phyloP scores from a whole-genome alignment of 2,797 vertebrate species.

The Hozukius guyotensis region DNA sequence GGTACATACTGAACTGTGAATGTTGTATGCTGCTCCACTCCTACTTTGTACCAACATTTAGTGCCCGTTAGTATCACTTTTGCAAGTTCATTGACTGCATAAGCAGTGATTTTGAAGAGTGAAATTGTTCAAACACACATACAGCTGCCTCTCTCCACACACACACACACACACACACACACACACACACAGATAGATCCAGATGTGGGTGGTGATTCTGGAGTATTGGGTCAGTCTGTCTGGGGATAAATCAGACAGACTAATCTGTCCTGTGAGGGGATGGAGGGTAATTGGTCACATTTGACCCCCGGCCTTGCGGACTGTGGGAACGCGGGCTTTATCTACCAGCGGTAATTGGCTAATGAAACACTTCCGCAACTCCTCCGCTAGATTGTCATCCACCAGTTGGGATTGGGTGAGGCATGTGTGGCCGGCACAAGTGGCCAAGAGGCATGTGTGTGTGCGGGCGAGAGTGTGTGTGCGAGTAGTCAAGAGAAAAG shows the following conservation, averaged over 20 bases:
- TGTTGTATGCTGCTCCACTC: background rate
- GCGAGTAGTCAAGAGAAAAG: slow-evolving; percentile 69
- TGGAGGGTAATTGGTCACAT: slow-evolving; percentile 84
- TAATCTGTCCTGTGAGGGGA: slow-evolving; percentile 79
- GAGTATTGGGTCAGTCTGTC: slow-evolving; percentile 73
- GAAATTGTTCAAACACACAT: slow-evolving; percentile 1
- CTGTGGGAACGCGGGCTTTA: slow-evolving; percentile 84
- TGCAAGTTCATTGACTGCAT: background rate
- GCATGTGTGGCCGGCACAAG: slow-evolving; percentile 54
- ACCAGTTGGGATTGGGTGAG: slow-evolving; percentile 63
- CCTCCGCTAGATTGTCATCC: slow-evolving; percentile 75
- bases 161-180: background rate
- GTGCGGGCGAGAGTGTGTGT: slow-evolving; percentile 18
- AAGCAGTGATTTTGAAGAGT: slow-evolving; percentile 6
- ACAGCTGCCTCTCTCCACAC: background rate
- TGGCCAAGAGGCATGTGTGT: slow-evolving; percentile 51
- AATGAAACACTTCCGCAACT: slow-evolving; percentile 87
- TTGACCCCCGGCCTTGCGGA: slow-evolving; percentile 78
- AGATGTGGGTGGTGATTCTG: slow-evolving; percentile 68
- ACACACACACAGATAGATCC: slow-evolving; percentile 29
- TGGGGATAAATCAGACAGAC: slow-evolving; percentile 79
- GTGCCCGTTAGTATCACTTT: background rate
- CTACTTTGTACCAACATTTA: background rate
- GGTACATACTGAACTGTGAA: background rate
- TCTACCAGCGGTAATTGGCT: slow-evolving; percentile 83